phyloP scores from a whole-genome alignment of 2,797 vertebrate species.

The Falco cherrug region DNA sequence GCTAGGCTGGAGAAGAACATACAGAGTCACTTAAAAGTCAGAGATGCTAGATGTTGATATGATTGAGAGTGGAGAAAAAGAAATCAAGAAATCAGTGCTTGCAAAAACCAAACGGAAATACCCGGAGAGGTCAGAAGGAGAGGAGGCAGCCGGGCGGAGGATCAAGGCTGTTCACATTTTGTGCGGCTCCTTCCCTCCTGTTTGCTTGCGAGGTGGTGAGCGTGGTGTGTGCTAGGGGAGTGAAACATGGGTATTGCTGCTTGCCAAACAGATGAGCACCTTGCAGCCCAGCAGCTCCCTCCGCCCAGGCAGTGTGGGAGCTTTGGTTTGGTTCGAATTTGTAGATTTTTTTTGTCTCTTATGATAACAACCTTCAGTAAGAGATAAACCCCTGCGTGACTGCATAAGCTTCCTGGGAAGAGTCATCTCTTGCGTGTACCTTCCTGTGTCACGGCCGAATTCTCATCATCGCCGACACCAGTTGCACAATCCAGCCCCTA shows the following conservation, averaged over 20 bases:
- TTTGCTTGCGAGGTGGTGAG: background rate
- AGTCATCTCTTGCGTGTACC: background rate
- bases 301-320: background rate
- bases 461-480: background rate
- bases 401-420: background rate
- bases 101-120: background rate
- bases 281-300: background rate
- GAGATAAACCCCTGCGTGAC: background rate
- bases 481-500: background rate
- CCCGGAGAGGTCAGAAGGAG: background rate
- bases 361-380: fast-evolving
- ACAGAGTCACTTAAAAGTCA: background rate
- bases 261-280: background rate
- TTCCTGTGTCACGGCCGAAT: fast-evolving
- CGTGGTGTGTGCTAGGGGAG: background rate
- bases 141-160: background rate
- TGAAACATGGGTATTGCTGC: fast-evolving
- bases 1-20: background rate
- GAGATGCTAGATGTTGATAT: background rate
- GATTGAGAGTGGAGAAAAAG: background rate
- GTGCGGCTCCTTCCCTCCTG: background rate
- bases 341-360: background rate
- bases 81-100: background rate
- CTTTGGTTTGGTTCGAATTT: background rate
- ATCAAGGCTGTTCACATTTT: background rate